These are phyloP conservation scores for Eurosta solidaginis DNA, from an alignment of 1,140 invertebrate species.

Conservation along the genomic window DNA sequence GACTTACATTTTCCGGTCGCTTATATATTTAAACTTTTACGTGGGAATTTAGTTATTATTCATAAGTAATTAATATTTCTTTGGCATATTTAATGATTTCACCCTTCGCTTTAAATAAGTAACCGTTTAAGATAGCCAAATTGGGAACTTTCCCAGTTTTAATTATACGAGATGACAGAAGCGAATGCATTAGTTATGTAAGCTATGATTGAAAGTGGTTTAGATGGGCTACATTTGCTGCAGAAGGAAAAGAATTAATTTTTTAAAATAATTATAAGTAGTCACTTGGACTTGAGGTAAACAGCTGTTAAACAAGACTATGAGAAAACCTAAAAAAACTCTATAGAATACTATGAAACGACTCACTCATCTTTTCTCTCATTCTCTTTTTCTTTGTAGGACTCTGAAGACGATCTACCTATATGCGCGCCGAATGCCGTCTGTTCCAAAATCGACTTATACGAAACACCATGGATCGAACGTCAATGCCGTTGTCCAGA, in stretches of 20 bases:
- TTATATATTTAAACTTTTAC: not conserved
- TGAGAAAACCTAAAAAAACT: not conserved
- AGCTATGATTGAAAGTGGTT: not conserved
- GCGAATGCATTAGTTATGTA: not conserved
- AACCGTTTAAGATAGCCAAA: constrained; percentile 18
- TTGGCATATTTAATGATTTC: not conserved
- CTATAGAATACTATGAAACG: too few relatives aligned
- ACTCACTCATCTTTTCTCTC: not conserved
- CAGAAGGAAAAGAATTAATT: too few relatives aligned
- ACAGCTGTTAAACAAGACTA: not conserved
- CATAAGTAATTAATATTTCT: too few relatives aligned
- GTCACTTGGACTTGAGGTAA: too few relatives aligned
- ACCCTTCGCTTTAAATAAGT: not conserved
- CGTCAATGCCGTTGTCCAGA: constrained; percentile 81
- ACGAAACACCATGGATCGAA: constrained; percentile 85
- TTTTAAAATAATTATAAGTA: too few relatives aligned
- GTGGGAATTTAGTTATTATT: not conserved
- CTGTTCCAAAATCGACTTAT: constrained; percentile 88
- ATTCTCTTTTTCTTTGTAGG: constrained; percentile 62
- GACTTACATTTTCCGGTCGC: not conserved
- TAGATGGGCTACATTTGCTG: not conserved
- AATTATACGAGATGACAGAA: not conserved
- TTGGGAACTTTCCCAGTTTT: not conserved
- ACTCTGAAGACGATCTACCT: constrained; percentile 79
- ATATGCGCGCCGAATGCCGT: constrained; percentile 78